These are phyloP conservation scores for Ceyx margarethae DNA, from an alignment of 2,113 vertebrate genomes.

Conservation along the genomic window DNA sequence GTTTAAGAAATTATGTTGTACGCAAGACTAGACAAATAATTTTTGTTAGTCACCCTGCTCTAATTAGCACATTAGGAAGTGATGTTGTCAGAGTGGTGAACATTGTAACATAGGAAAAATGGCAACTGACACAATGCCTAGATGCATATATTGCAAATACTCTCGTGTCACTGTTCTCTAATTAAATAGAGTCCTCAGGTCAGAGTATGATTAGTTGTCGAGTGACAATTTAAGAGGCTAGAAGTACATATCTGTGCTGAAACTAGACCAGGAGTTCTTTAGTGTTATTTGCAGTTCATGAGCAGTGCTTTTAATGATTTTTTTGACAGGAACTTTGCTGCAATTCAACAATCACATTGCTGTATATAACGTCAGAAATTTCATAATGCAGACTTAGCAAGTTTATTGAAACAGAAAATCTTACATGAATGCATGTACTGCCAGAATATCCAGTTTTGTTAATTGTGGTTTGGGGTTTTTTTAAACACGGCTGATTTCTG, in stretches of 20 bases:
- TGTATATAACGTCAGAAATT: background rate
- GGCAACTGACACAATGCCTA: conserved; percentile 60
- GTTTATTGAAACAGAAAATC: background rate
- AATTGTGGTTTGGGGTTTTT: background rate
- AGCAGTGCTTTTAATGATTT: background rate
- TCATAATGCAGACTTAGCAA: background rate
- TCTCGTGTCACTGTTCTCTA: conserved; percentile 29
- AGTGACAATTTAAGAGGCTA: conserved; percentile 34
- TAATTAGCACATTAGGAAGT: conserved; percentile 29
- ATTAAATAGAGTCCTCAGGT: conserved; percentile 55
- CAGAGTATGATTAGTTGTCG: conserved; percentile 54
- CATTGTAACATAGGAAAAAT: background rate
- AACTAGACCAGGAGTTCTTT: background rate
- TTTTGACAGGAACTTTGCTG: background rate
- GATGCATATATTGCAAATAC: conserved; percentile 47
- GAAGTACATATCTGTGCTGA: conserved; percentile 10
- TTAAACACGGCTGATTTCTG: background rate
- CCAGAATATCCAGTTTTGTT: background rate
- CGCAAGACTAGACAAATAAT: background rate
- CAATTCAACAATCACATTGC: background rate
- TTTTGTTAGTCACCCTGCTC: background rate
- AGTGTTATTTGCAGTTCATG: background rate
- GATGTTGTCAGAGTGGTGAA: conserved; percentile 52
- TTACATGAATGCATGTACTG: background rate
- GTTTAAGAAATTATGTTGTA: conserved; percentile 3